Evolutionary conservation across 2,888 invertebrate genomes (phyloP), one percentile per base, ranked within the genome.

Genomic region (Cerastoderma edule): DNA sequence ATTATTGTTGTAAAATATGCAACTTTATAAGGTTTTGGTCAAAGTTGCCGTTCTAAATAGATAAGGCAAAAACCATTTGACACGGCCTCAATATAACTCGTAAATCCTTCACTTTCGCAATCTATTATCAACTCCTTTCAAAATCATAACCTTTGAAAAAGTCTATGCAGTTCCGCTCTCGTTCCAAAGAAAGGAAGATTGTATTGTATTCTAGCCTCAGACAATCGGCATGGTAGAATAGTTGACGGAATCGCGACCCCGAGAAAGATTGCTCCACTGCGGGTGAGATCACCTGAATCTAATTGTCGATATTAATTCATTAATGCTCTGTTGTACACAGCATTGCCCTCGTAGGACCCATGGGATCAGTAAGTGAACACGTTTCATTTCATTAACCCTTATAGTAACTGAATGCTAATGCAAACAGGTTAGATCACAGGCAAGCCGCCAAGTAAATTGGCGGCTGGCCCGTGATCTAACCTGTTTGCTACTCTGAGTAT

Each of bases 61-160:
- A 39, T 60, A 24, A 46, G 44, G n/a, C n/a, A 30, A 63, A 30
- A 63, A 50, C 67, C 24, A 32, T 44, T 35, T 63, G 71, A 75
- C 75, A 71, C 44, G 50, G 60, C 46, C n/a, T 53, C 63, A 67
- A 73, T 73, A 73, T 28, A 44, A 54, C 56, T 74, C 78, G 67
- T 78, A 78, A 78, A 78, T 78, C 73, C 53, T 60, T 68, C 68
- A 71, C 19, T 60, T 67, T 67, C 24, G 46, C 67, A 69, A 69
- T 68, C 48, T 75, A 50, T 69, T 67, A 77, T 70, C 69, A 67
- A 16, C 60, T 73, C 66, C 50, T 54, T 69, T 32, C 32, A 60
- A 72, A 69, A 57, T 67, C 67, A 54, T 75, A 68, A 79, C 75
- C 75, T 75, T 30, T 67, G 66, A 69, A 66, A 66, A 66, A 69